Evolutionary conservation across 2,113 vertebrate species (phyloP), one percentile per base, ranked within the genome.

Genomic region (Lampris incognitus): DNA sequence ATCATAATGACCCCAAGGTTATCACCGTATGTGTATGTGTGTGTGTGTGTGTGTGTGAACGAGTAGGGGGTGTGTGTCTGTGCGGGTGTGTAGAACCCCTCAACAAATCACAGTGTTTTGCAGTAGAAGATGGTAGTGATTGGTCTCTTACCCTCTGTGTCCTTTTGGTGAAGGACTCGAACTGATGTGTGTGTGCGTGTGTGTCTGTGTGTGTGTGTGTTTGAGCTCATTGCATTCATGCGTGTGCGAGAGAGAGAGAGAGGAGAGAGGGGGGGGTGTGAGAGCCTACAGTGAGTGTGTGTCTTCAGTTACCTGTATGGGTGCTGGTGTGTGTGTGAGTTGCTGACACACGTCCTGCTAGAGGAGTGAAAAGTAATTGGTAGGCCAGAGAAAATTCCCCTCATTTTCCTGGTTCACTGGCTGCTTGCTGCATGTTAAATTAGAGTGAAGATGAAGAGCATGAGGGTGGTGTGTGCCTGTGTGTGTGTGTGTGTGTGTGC

Each of bases 381-480:
- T 61, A 79, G 76, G 72, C 54, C 59, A 50, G 77, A 85, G 72
- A 75, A 83, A 78, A 73, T 54, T 79, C 78, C 48, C 69, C 87
- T 63, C 37, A 84, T 72, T 84, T 84, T 75, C 69, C 73, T 66
- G 83, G 60, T 85, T 24, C 24, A 24, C 24, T 84, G 87, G 64
- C 74, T 87, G 78, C 40, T 77, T 77, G n/a, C 81, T 72, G 69
- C 51, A 71, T 69, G 44, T 56, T 65, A 50, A 82, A 81, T 86
- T 84, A 77, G 74, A 76, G 63, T 63, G 74, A 84, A 85, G 73
- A 79, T 87, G 78, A 69, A 71, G 50, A 84, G 46, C 57, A 68
- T 51, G 13, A 42, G 44, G 36, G 61, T 24, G 24, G 58, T 11
- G 58, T 11, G 58, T 9, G 40, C 6, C 2, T 10, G 39, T 38